Evolutionary conservation across 2,797 vertebrate genomes (phyloP), one percentile per base, ranked within the genome.

Genomic region (Erethizon dorsatum): DNA sequence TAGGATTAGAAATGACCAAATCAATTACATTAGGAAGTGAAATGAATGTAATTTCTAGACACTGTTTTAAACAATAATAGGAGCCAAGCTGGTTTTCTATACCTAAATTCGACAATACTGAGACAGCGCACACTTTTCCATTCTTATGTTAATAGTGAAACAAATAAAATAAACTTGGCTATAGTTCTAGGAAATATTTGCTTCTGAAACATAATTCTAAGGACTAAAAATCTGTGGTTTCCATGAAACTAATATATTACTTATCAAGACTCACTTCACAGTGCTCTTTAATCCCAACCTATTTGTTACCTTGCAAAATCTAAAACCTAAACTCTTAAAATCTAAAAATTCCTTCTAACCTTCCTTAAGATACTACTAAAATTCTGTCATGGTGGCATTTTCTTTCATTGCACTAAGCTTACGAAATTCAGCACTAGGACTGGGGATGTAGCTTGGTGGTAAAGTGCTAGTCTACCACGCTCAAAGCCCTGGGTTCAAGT

Each of bases 171-270:
- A 90, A 91, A 69, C 5, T 54, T 83, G 26, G 50, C 59, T 47
- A 7, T n/a, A 24, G 7, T 33, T 90, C 77, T 73, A 65, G 31
- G 12, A 80, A 94, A 75, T 73, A 83, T 10, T 71, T 79, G 17
- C 15, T 94, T 82, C 37, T 47, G 26, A 94, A 92, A 79, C 18
- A 45, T 24, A 94, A 90, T 86, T 83, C 33, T 57, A 20, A 65
- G 7, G 90, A 80, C 17, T 10, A 59, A 61, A 90, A 59, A 18
- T 33, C 75, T 94, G 65, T 45, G 37, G 28, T 59, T 69, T 31
- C 71, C 83, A 47, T 47, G 41, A 89, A 28, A 56, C 37, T 78
- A 83, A 88, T 17, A 71, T 18, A 69, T 65, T 75, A 9, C 41
- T 50, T 28, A 14, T 50, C 24, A 45, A 47, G 78, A 69, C 6